phyloP scores from a whole-genome alignment of 2,113 vertebrate species.

The Carassius auratus region DNA sequence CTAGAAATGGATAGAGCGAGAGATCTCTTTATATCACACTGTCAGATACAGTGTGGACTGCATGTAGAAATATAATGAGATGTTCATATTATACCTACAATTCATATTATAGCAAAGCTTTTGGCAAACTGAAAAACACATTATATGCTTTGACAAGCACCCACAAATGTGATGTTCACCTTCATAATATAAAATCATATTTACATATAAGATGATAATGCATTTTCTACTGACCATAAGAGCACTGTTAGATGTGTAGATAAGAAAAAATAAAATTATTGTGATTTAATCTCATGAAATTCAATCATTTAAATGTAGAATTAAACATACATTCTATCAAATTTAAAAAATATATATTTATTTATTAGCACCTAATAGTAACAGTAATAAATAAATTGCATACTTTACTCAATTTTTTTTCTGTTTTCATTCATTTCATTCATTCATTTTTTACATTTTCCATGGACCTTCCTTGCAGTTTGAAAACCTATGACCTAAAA shows the following conservation, averaged over 20 bases:
- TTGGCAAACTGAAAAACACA: neutral
- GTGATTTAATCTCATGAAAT: too few relatives aligned
- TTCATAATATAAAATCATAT: neutral
- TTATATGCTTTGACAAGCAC: neutral
- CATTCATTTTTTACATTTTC: too few relatives aligned
- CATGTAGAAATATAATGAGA: neutral
- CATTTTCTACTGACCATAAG: neutral
- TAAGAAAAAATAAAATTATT: too few relatives aligned
- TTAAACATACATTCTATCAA: too few relatives aligned
- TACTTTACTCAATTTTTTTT: too few relatives aligned
- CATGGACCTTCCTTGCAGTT: neutral
- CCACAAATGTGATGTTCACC: neutral
- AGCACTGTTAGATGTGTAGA: neutral
- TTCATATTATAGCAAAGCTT: neutral
- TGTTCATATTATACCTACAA: neutral
- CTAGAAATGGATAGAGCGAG: neutral
- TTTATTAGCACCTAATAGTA: too few relatives aligned
- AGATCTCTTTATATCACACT: conserved; percentile 20
- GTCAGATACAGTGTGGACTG: conserved; percentile 6
- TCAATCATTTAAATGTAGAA: too few relatives aligned
- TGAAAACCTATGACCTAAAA: neutral
- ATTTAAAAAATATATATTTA: too few relatives aligned
- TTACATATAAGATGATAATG: neutral
- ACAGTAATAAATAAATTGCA: too few relatives aligned
- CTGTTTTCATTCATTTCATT: too few relatives aligned